Base-by-base conservation (phyloP, 2,888 invertebrate genomes). In the Calameuta idolon region DNA sequence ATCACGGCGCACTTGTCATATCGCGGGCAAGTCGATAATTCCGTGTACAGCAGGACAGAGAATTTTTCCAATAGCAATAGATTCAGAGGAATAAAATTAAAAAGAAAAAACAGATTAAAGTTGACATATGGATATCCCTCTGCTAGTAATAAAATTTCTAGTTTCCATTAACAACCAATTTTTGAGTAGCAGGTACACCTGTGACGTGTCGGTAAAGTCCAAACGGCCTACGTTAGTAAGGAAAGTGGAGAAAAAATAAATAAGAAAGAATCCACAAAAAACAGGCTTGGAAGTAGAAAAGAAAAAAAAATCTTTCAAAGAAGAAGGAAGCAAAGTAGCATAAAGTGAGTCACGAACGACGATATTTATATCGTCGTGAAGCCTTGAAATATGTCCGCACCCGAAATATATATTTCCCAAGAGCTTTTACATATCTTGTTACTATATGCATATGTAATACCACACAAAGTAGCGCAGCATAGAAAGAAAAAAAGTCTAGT, bases 281-380 rank as follows among this genome's bases (percentile, higher is more conserved):
- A 23, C 55, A 23, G 15, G 23, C 9, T 23, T 55, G 55, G 9
- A 55, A 55, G 55, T 5, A 2, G 1, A 23, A 55, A 15, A 23
- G 1, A 55, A 55, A 55, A 23, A 55, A 55, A 9, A 37, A 37
- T 12, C 0, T 0, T 23, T 9, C 15, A 69, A 33, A 76, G n/a
- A n/a, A 15, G 35, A 76, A 74, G 69, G 31, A 74, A 15, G 76
- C 69, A 69, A 73, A 77, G 37, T 73, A 75, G 75, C 69, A 76
- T 33, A 73, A 71, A 34, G 35, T 75, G 81, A 78, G 77, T 75
- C 78, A 68, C 79, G 78, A 75, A 78, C 40, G 69, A 75, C 74
- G 78, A 77, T 79, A 75, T 80, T 79, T 79, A 77, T 77, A 79
- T 75, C 75, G 79, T 73, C 73, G n/a, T 37, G 23, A 74, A 77